phyloP scores from a whole-genome alignment of 2,888 invertebrate genomes.

The Heliothis peltigera region DNA sequence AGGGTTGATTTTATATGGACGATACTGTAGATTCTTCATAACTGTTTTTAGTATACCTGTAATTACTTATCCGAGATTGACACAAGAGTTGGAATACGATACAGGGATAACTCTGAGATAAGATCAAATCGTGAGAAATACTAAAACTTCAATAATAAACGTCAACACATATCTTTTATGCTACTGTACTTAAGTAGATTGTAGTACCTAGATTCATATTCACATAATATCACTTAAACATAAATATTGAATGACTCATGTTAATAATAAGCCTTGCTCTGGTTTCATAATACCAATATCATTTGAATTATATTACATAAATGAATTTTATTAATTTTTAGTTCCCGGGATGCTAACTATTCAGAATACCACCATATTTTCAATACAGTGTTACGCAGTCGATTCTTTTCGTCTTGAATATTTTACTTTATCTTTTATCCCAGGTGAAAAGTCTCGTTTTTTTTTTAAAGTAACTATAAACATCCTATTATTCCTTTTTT shows the following conservation, averaged over 20 bases:
- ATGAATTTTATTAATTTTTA: constrained; percentile 56
- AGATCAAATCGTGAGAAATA: neutral
- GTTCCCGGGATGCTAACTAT: constrained; percentile 26
- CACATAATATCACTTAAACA: constrained; percentile 64
- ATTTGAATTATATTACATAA: constrained; percentile 77
- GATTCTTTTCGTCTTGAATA: neutral
- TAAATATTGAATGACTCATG: constrained; percentile 55
- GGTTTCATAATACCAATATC: constrained; percentile 76
- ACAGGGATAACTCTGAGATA: neutral
- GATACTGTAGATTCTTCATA: too few relatives aligned
- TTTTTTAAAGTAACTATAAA: too few relatives aligned
- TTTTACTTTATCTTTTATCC: neutral
- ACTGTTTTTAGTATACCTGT: too few relatives aligned
- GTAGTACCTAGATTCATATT: constrained; percentile 56
- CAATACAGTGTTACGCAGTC: neutral
- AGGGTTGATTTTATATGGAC: too few relatives aligned
- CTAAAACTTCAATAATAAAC: neutral
- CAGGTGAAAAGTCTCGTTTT: neutral
- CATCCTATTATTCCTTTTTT: too few relatives aligned
- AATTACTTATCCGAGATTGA: too few relatives aligned
- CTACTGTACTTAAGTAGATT: neutral
- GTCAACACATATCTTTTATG: neutral
- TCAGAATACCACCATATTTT: too few relatives aligned
- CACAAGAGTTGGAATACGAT: too few relatives aligned
- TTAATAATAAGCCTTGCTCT: constrained; percentile 76